phyloP scores from a whole-genome alignment of 2,113 vertebrate genomes.

The Leucoraja erinaceus region DNA sequence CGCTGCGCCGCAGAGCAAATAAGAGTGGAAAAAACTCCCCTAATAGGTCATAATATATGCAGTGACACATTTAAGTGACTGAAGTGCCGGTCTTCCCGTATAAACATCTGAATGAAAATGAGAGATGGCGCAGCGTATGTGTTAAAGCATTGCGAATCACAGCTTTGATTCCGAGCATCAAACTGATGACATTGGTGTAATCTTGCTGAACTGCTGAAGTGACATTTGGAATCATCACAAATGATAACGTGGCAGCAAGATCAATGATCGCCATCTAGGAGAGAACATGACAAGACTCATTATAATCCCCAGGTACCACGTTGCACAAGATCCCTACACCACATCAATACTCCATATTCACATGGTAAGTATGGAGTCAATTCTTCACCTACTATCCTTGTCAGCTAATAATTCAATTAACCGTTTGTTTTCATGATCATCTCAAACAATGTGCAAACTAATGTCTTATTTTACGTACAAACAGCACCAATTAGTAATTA shows the following conservation, averaged over 20 bases:
- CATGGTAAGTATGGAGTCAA: background rate
- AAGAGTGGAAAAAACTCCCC: background rate
- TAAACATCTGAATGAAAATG: background rate
- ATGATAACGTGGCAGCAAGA: conserved; percentile 57
- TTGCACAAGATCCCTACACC: background rate
- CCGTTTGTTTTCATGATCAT: background rate
- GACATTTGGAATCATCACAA: conserved; percentile 52
- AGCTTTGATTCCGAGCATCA: conserved; percentile 5
- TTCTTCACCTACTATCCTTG: background rate
- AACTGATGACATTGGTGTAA: conserved; percentile 20
- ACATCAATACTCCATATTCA: conserved; percentile 37
- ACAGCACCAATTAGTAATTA: no score
- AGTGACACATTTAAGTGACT: conserved; percentile 9
- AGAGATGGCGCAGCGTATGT: background rate
- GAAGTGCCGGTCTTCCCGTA: background rate
- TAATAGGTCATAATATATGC: background rate
- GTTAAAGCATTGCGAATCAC: background rate
- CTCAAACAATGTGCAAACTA: background rate
- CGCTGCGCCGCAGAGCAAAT: background rate
- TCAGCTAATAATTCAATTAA: conserved; percentile 39
- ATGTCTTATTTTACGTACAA: background rate
- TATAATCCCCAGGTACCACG: conserved; percentile 30
- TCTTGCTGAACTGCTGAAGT: conserved; percentile 42
- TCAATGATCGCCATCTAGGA: conserved; percentile 52
- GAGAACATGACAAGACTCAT: conserved; percentile 31